phyloP scores from a whole-genome alignment of 2,797 vertebrate genomes.

The Gouania willdenowi region DNA sequence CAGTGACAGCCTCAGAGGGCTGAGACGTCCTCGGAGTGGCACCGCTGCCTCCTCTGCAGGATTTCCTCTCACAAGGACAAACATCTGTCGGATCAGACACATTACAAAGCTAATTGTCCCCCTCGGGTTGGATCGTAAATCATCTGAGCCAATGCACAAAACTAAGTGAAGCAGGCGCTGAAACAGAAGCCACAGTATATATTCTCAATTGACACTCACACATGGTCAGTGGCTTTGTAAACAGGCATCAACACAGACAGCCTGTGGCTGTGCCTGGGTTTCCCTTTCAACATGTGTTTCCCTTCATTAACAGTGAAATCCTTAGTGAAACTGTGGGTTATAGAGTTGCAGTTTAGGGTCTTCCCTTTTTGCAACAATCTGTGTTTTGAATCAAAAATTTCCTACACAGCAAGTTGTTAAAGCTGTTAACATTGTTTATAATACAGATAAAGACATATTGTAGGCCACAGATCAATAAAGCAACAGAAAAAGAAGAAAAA shows the following conservation, averaged over 20 bases:
- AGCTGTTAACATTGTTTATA: too few species aligned
- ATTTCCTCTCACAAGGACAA: slow-evolving; percentile 37
- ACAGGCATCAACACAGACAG: slow-evolving; percentile 20
- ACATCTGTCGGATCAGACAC: slow-evolving; percentile 60
- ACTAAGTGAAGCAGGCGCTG: slow-evolving; percentile 39
- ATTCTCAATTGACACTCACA: slow-evolving; percentile 32
- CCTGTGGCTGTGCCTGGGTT: slow-evolving; percentile 21
- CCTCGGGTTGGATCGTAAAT: slow-evolving; percentile 54
- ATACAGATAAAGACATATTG: too few species aligned
- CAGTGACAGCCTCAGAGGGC: slow-evolving; percentile 11
- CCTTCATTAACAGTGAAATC: slow-evolving; percentile 32
- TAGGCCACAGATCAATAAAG: slow-evolving; percentile 18
- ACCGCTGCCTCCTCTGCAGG: slow-evolving; percentile 19
- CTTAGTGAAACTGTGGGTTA: slow-evolving; percentile 13
- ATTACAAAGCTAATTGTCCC: slow-evolving; percentile 68
- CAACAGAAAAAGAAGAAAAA: too few species aligned
- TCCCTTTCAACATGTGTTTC: slow-evolving; percentile 1
- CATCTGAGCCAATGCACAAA: slow-evolving; percentile 49
- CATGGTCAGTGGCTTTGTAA: slow-evolving; percentile 26
- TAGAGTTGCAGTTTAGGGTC: background rate
- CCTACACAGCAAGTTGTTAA: too few species aligned
- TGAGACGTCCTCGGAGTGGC: slow-evolving; percentile 3
- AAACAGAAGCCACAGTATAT: slow-evolving; percentile 24
- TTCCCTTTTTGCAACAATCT: slow-evolving; percentile 20
- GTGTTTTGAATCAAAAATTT: slow-evolving; percentile 25